phyloP scores from a whole-genome alignment of 2,113 vertebrate genomes.

The Cyprinodon tularosa region DNA sequence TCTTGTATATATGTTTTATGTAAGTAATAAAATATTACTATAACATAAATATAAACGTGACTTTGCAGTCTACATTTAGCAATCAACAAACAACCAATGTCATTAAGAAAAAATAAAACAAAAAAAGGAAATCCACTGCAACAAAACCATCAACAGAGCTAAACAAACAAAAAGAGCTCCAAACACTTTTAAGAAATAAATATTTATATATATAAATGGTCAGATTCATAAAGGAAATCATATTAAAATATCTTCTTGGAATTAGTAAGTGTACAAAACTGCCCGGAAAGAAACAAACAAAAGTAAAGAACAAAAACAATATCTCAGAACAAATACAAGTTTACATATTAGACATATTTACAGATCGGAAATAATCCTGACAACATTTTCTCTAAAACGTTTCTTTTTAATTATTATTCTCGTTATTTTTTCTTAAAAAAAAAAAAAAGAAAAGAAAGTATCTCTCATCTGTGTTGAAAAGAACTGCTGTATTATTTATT shows the following conservation, averaged over 20 bases:
- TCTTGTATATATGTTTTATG: conserved; percentile 99
- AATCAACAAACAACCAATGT: conserved; percentile 93
- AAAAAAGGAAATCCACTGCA: conserved; percentile 86
- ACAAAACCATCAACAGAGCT: conserved; percentile 88
- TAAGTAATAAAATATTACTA: conserved; percentile 99
- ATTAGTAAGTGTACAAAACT: conserved; percentile 94
- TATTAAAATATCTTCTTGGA: conserved; percentile 95
- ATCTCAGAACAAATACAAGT: conserved; percentile 88
- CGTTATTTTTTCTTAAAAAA: conserved; percentile 65
- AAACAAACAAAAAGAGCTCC: conserved; percentile 83
- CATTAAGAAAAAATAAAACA: conserved; percentile 84
- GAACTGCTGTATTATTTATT: conserved; percentile 63
- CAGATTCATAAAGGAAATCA: conserved; percentile 92
- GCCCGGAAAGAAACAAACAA: conserved; percentile 85
- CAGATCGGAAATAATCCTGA: conserved; percentile 86
- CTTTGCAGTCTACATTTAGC: conserved; percentile 97
- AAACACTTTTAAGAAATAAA: conserved; percentile 95
- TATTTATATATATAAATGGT: conserved; percentile 88
- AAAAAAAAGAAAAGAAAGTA: conserved; percentile 45
- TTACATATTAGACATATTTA: conserved; percentile 97
- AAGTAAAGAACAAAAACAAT: conserved; percentile 81
- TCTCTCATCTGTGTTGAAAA: conserved; percentile 71
- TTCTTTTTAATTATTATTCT: conserved; percentile 42
- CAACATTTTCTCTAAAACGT: conserved; percentile 84
- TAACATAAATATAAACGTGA: conserved; percentile 99